Base-by-base conservation (phyloP, 2,113 vertebrate genomes). In the Bufo gargarizans region DNA sequence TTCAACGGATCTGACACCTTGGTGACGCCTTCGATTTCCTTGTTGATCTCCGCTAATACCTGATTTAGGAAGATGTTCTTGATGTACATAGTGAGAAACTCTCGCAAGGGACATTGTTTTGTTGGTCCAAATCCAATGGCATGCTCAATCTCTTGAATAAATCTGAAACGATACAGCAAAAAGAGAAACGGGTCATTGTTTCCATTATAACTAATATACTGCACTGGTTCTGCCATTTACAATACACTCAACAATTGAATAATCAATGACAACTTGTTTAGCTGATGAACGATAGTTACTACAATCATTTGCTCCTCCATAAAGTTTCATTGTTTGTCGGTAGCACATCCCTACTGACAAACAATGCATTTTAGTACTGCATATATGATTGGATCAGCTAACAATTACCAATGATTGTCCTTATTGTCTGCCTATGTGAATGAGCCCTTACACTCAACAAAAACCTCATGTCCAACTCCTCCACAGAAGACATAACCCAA, bases 81-180 rank as follows among this genome's bases (percentile, higher is more conserved):
- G 95, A 99, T 99, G 94, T 99, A 99, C 91, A 96, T 90, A 11
- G 98, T 99, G 91, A 99, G 97, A 93, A 99, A 99, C 77, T 97
- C 97, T 1, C 96, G 92, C 22, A 99, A 96, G 0, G 98, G 97
- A 88, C 98, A 99, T 93, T 99, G 98, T 89, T 99, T 99, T 90
- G 93, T 92, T n/a, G 97, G 97, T 56, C 96, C 94, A 16, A 97
- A 94, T 16, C 96, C 97, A 95, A 99, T 95, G 91, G 95, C 97
- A 0, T 94, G 91, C 91, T 99, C 98, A 7, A 99, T 96, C 94
- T 99, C 98, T 89, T 99, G 97, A 92, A 99, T 99, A 69, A 99
- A 99, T 88, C 98, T 99, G 94, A 90, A 90, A 89, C n/a, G 14
- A 45, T 9, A 90, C n/a, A 6, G 10, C 3, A 83, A 83, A 49